Percentiles rank a stretch among this genome's conserved stretches.
Conservation (phyloP, 2,888 invertebrate species). For the Trichogramma dendrolimi region DNA sequence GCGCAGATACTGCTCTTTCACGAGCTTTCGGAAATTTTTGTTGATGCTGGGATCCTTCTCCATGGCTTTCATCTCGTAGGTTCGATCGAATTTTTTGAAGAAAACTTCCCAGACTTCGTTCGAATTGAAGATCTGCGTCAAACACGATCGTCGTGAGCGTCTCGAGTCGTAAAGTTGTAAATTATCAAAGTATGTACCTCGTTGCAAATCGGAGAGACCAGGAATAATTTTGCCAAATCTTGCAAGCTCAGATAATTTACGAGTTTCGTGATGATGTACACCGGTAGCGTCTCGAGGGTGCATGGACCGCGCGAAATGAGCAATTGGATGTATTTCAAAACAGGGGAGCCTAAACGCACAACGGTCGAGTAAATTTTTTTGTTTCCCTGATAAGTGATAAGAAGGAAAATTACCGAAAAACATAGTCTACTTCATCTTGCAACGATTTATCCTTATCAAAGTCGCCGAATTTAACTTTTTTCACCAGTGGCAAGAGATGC, state of each 20-base stretch:
- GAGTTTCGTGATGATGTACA: constrained; percentile 29
- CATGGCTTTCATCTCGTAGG: constrained; percentile 10
- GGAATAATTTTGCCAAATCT: constrained; percentile 34
- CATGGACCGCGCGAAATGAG: constrained; percentile 27
- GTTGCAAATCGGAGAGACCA: constrained; percentile 30
- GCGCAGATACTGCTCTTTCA: constrained; percentile 11
- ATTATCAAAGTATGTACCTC: constrained; percentile 29
- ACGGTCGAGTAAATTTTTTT: background rate
- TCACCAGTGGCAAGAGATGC: constrained; percentile 37
- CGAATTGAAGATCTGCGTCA: constrained; percentile 33
- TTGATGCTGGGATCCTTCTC: constrained; percentile 10
- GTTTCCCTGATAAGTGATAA: background rate
- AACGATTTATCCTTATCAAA: constrained; percentile 35
- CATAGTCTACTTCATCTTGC: constrained; percentile 39
- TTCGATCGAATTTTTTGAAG: constrained; percentile 25
- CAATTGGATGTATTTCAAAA: constrained; percentile 30
- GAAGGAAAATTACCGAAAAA: constrained; percentile 41
- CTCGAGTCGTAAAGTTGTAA: background rate
- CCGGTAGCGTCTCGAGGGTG: constrained; percentile 35
- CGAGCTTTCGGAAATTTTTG: constrained; percentile 21
- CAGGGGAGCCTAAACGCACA: constrained; percentile 29
- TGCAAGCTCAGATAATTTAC: constrained; percentile 28
- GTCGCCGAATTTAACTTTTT: constrained; percentile 32
- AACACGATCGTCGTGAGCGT: background rate
- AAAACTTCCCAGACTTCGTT: constrained; percentile 37